Base-by-base conservation (phyloP, 2,113 vertebrate species). In the Taurulus bubalis region DNA sequence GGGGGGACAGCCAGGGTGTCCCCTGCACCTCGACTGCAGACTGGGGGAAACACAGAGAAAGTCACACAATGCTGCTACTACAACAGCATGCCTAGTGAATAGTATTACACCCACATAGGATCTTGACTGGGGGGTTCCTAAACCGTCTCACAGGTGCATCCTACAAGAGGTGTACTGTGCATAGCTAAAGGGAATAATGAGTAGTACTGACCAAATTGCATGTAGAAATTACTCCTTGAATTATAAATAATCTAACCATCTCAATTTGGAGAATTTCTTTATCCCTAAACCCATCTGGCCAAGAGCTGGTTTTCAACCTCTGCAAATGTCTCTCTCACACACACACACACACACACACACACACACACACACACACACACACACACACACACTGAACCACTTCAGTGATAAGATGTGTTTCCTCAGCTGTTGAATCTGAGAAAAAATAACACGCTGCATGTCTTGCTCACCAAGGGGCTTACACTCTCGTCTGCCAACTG, bases 391-490 rank as follows among this genome's bases (percentile, higher is more conserved):
- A 65, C 32, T 18, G 14, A 73, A 62, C 65, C 16, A 62, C 56
- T 49, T n/a, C 71, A 30, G 30, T 63, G 45, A 74, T 56, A 63
- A 71, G 20, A 84, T 75, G 68, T 67, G 58, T 65, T 77, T 90
- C 40, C 59, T 45, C 75, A 84, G 81, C 67, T 85, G 77, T 51
- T 84, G 11, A 82, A 86, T 55, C 53, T 87, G 62, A 76, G 68
- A 77, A 84, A 79, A 77, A 55, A 68, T 69, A 89, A 87, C 77
- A 72, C 83, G 76, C 79, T 62, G 22, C 36, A 71, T 79, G 56
- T 73, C 36, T 69, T 65, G 69, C 12, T 74, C 83, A 60, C 87
- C 74, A 75, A 72, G 77, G 67, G 62, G 84, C 60, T 56, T 64
- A 32, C 68, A 65, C 71, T 63, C 18, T 73, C 71, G 64, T 74